phyloP scores from a whole-genome alignment of 2,113 vertebrate species.

The Lepus timidus region DNA sequence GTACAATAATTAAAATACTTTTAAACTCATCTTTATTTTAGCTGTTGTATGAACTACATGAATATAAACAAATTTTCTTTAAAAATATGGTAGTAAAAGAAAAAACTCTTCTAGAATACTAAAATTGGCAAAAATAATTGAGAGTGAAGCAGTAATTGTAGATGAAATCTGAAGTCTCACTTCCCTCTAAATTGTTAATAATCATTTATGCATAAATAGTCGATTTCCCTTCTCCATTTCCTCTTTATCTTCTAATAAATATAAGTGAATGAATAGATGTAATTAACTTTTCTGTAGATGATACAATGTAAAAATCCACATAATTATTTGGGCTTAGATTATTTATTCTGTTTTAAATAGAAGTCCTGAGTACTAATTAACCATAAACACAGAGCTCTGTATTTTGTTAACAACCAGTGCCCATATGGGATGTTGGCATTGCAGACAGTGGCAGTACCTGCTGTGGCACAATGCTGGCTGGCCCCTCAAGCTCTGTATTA shows the following conservation, averaged over 20 bases:
- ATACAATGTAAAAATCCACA: neutral
- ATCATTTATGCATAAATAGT: constrained; percentile 13
- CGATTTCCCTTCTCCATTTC: neutral
- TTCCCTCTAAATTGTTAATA: neutral
- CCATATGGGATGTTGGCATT: no score
- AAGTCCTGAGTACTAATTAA: neutral
- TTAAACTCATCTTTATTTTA: neutral
- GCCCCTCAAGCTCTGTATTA: neutral
- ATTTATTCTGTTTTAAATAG: constrained; percentile 38
- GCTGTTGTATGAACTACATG: neutral
- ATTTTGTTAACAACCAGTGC: no score
- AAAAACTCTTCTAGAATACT: neutral
- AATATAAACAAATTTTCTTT: neutral
- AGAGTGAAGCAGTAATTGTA: neutral
- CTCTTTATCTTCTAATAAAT: constrained; percentile 46
- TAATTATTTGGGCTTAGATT: neutral
- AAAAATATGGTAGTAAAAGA: neutral
- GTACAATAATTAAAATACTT: neutral
- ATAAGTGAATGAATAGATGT: neutral
- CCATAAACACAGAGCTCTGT: neutral
- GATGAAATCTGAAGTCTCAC: neutral
- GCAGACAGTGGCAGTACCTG: no score
- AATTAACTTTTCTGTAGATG: constrained; percentile 15
- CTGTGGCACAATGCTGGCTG: no score
- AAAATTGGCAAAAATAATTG: neutral